Base-by-base conservation (phyloP, 2,113 vertebrate genomes). In the Macrotis lagotis region DNA sequence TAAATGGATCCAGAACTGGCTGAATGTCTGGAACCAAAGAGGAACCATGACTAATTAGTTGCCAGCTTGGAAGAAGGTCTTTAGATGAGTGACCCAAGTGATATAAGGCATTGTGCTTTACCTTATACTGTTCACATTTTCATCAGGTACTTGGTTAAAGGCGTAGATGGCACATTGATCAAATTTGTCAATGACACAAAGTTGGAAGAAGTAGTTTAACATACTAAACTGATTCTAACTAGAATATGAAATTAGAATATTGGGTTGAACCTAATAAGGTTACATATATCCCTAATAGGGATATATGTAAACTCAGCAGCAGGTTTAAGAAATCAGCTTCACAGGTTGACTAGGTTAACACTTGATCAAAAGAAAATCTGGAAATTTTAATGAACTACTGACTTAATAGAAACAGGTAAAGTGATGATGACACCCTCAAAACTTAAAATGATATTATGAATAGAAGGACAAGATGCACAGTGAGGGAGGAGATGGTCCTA, bases 221-320 rank as follows among this genome's bases (percentile, higher is more conserved):
- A 7, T 53, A 14, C 26, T 53, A 6, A 53, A 25, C 52, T 25
- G 52, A 52, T 52, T 51, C 55, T 92, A 88, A 22, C 50, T 88
- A 25, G 90, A n/a, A n/a, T n/a, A n/a, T n/a, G n/a, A n/a, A 91
- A 74, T 37, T 66, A 48, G 49, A 93, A 74, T 50, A 31, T 59
- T 92, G 66, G 12, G 37, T 28, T 51, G n/a, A n/a, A n/a, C n/a
- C n/a, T n/a, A n/a, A n/a, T n/a, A n/a, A n/a, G n/a, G n/a, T n/a
- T n/a, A n/a, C n/a, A n/a, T n/a, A n/a, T n/a, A n/a, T n/a, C n/a
- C n/a, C 66, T 92, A 93, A 90, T 93, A 50, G 94, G 49, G 51
- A 93, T 93, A 93, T 91, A 88, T 59, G 90, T 90, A 91, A 88
- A 51, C 93, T 91, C 51, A 74, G 74, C 53, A 66, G 88, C 92